These are phyloP conservation scores for Drosophila azteca DNA, from an alignment of 1,140 invertebrate species.

Conservation along the genomic window DNA sequence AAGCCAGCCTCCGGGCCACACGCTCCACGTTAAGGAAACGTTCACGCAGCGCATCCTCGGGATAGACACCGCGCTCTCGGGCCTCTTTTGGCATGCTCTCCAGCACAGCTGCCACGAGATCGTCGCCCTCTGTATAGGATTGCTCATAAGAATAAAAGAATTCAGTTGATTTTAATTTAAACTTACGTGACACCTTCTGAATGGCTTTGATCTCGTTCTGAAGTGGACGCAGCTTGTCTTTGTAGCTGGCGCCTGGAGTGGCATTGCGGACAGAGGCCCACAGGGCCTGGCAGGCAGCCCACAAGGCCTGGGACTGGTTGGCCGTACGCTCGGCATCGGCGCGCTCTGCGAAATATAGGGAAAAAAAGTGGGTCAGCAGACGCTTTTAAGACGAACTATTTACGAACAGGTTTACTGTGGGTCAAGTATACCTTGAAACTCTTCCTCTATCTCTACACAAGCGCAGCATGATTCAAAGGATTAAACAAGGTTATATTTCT, in stretches of 20 bases:
- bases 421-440: conserved; percentile 75
- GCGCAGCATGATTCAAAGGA: conserved; percentile 49
- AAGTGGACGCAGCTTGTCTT: conserved; percentile 89
- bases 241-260: conserved; percentile 85
- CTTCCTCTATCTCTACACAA: conserved; percentile 78
- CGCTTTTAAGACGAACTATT: no score
- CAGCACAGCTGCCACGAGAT: conserved; percentile 89
- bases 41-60: conserved; percentile 92
- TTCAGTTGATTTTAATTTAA: conserved; percentile 46
- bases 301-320: conserved; percentile 93
- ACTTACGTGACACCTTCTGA: conserved; percentile 87
- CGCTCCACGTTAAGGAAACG: conserved; percentile 92
- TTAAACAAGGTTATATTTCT: conserved; percentile 27
- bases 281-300: conserved; percentile 95
- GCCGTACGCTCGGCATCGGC: conserved; percentile 91
- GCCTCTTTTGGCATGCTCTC: conserved; percentile 91
- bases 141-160: background rate
- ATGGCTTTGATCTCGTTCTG: conserved; percentile 89
- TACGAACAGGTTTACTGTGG: no score
- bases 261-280: conserved; percentile 89
- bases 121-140: conserved; percentile 85
- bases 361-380: background rate
- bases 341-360: conserved; percentile 85
- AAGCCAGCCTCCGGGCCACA: conserved; percentile 89
- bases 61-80: conserved; percentile 91